Conservation (phyloP, 2,113 vertebrate genomes). For the Atractosteus spatula region DNA sequence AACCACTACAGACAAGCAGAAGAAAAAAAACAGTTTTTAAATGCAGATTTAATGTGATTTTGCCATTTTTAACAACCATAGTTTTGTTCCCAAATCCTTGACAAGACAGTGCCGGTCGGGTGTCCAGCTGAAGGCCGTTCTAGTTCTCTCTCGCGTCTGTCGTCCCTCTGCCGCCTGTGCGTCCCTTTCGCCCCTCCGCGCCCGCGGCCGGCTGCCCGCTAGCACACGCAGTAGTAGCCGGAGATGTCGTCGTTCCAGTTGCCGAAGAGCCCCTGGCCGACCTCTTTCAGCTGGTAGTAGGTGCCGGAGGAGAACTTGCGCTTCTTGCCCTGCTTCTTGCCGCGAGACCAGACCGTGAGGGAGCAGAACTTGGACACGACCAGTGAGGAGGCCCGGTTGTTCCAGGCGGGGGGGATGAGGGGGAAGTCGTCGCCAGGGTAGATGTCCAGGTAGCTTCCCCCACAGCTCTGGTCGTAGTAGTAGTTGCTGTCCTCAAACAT, state of each 20-base stretch:
- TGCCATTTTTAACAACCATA: background rate
- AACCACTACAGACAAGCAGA: no score
- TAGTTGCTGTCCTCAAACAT: conserved; percentile 53
- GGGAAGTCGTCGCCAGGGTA: conserved; percentile 43
- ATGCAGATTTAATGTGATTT: background rate
- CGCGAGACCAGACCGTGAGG: conserved; percentile 58
- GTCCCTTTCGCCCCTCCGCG: background rate
- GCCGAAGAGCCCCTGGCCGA: conserved; percentile 43
- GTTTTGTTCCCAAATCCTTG: background rate
- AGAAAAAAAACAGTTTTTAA: no score
- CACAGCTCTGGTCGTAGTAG: conserved; percentile 69
- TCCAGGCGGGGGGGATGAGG: conserved; percentile 47
- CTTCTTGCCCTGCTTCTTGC: conserved; percentile 40
- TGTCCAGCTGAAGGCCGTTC: background rate
- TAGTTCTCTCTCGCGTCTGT: background rate
- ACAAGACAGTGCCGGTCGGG: no score
- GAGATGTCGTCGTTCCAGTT: conserved; percentile 65
- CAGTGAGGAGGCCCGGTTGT: conserved; percentile 50
- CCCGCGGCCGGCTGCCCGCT: background rate
- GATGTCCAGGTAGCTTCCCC: conserved; percentile 29
- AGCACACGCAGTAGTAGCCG: conserved; percentile 60
- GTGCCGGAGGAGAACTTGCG: conserved; percentile 37
- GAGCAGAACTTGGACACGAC: conserved; percentile 60
- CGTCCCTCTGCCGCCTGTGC: conserved; percentile 3
- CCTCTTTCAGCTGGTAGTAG: conserved; percentile 62